These are phyloP conservation scores for Athetis lepigone DNA, from an alignment of 2,888 invertebrate genomes.

Conservation along the genomic window DNA sequence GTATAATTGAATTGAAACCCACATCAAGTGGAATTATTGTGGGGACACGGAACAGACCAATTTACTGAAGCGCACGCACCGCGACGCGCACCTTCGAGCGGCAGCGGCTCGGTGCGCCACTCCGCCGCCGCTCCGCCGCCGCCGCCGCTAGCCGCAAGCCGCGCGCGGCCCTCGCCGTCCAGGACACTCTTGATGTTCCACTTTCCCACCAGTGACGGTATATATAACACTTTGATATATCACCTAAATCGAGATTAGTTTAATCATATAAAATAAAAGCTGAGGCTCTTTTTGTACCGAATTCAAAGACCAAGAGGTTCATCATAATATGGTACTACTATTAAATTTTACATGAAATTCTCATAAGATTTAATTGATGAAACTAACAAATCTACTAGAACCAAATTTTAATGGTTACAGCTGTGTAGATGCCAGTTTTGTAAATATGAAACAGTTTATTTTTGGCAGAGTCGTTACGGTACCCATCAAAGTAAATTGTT, in stretches of 20 bases:
- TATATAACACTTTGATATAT: conserved; percentile 18
- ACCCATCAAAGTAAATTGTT: conserved; percentile 46
- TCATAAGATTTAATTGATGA: neutral
- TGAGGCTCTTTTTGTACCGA: conserved; percentile 9
- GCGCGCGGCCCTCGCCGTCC: conserved; percentile 10
- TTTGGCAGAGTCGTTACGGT: conserved; percentile 19
- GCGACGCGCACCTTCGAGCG: conserved; percentile 16
- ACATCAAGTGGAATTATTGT: conserved; percentile 78
- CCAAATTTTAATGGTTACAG: conserved; percentile 6
- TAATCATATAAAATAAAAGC: conserved; percentile 14
- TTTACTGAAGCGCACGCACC: conserved; percentile 69
- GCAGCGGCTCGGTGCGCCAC: conserved; percentile 1
- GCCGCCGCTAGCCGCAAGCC: neutral
- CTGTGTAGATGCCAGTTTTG: conserved; percentile 9
- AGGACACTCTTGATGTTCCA: conserved; percentile 30
- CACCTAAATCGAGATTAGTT: conserved; percentile 8
- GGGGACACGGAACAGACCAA: conserved; percentile 77
- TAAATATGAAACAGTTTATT: conserved; percentile 32
- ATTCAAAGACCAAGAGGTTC: neutral
- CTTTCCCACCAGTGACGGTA: conserved; percentile 27
- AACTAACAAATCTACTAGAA: neutral
- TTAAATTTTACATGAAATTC: neutral
- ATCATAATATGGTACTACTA: neutral
- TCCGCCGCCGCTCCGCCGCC: neutral
- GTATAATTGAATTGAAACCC: conserved; percentile 81